Evolutionary conservation across 2,797 vertebrate species (phyloP).

Genomic region (Calcarius lapponicus): DNA sequence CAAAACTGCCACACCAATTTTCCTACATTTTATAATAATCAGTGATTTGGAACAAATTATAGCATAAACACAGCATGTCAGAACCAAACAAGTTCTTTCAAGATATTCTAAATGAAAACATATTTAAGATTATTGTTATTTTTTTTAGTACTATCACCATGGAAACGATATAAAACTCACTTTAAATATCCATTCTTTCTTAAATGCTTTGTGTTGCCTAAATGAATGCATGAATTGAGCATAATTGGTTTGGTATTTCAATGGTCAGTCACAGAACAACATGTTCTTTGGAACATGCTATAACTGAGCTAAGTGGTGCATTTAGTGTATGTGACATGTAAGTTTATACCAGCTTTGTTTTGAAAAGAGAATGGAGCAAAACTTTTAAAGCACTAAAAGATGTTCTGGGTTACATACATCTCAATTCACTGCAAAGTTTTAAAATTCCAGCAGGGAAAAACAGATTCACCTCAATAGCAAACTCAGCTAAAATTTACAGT

Average conservation of each 20-base stretch:
- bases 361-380: background rate
- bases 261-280: constrained; percentile 20
- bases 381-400: background rate
- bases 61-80: background rate
- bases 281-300: constrained; percentile 18
- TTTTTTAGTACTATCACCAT: constrained; percentile 44
- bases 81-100: constrained; percentile 32
- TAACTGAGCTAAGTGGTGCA: background rate
- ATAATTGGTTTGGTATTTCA: constrained; percentile 42
- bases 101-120: constrained; percentile 22
- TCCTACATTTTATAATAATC: constrained; percentile 12
- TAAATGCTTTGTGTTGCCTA: constrained; percentile 19
- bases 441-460: background rate
- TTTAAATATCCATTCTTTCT: constrained; percentile 26
- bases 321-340: background rate
- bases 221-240: constrained; percentile 11
- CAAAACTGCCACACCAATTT: background rate
- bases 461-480: background rate
- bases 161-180: constrained; percentile 52
- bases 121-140: constrained; percentile 31
- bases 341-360: background rate
- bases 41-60: constrained; percentile 1
- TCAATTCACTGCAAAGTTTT: background rate
- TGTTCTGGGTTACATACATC: background rate
- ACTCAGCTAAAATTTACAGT: background rate